Percentiles rank a stretch among this genome's conserved stretches.
phyloP scores from a whole-genome alignment of 2,888 invertebrate genomes.

The Eupithecia dodoneata region DNA sequence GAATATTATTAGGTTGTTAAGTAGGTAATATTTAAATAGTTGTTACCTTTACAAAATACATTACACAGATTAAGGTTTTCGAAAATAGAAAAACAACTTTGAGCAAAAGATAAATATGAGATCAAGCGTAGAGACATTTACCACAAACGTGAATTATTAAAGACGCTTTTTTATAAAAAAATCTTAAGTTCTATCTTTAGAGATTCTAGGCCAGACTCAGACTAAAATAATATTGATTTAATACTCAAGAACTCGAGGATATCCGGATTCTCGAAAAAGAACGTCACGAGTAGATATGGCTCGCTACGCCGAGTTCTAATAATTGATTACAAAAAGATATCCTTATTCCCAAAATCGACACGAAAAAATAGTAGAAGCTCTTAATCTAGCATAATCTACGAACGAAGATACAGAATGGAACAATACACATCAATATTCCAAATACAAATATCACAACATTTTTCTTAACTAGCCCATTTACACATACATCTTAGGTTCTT shows the following conservation, averaged over 20 bases:
- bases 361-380: not conserved
- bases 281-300: not conserved
- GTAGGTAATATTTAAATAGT: slow-evolving; percentile 17
- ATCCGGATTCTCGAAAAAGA: not conserved
- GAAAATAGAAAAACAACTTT: slow-evolving; percentile 42
- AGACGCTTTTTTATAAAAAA: not conserved
- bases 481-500: slow-evolving; percentile 66
- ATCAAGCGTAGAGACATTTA: slow-evolving; percentile 50
- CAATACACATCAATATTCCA: slow-evolving; percentile 78
- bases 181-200: not conserved
- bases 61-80: not conserved
- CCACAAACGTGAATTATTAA: slow-evolving; percentile 3
- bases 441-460: slow-evolving; percentile 85
- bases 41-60: not conserved
- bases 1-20: slow-evolving; percentile 70
- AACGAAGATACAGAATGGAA: slow-evolving; percentile 46
- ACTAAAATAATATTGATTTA: not conserved
- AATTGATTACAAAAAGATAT: not conserved
- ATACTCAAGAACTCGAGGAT: not conserved
- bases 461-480: slow-evolving; percentile 77
- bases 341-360: not conserved
- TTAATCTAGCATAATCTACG: not conserved
- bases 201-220: slow-evolving; percentile 4
- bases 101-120: slow-evolving; percentile 59
- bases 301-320: not conserved